These are phyloP conservation scores for Oreochromis spilurus DNA, from an alignment of 2,113 vertebrate genomes.

Conservation along the genomic window DNA sequence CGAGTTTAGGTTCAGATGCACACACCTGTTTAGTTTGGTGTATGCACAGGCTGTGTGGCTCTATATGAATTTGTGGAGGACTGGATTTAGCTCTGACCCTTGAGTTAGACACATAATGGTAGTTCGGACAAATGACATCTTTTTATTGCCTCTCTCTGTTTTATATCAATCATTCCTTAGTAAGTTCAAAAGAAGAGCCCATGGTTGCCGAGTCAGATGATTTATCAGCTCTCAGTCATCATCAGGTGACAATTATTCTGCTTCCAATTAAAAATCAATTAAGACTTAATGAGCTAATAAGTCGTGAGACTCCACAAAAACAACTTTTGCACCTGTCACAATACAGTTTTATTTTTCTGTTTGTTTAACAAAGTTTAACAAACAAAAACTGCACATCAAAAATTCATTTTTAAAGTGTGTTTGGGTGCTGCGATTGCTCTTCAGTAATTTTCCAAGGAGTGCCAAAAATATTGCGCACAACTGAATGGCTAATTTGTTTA, in stretches of 20 bases:
- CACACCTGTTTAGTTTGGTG: neutral
- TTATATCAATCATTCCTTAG: neutral
- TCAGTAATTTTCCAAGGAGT: neutral
- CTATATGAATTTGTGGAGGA: neutral
- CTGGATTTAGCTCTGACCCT: neutral
- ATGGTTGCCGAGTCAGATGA: neutral
- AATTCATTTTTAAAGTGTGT: neutral
- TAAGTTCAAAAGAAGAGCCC: neutral
- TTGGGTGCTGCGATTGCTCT: neutral
- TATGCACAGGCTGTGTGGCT: neutral
- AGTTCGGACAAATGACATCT: neutral
- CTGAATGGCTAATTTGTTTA: slow-evolving; percentile 21
- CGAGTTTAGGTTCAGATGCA: neutral
- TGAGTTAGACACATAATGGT: neutral
- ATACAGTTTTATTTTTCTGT: neutral
- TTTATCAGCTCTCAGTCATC: neutral
- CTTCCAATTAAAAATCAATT: neutral
- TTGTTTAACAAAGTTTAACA: neutral
- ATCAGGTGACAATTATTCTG: neutral
- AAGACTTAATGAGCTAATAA: neutral
- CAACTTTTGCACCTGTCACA: neutral
- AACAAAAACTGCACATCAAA: neutral
- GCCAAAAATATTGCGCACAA: neutral
- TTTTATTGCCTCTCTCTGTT: neutral
- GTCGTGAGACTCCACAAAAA: neutral